Evolutionary conservation across 1,140 invertebrate species (phyloP).

Genomic region (Drosophila takahashii): DNA sequence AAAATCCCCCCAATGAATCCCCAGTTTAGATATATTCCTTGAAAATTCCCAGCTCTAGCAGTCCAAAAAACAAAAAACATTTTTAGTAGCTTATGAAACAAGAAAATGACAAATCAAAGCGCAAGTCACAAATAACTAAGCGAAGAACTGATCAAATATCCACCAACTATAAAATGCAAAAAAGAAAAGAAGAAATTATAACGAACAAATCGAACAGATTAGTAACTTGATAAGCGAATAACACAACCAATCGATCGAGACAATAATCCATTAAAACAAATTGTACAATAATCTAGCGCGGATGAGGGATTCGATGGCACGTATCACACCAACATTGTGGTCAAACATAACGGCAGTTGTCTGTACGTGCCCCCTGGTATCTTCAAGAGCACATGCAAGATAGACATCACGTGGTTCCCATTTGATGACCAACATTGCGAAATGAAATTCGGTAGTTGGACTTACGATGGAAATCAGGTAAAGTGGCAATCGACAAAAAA

Average conservation of each 20-base stretch:
- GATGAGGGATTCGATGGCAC: constrained; percentile 99
- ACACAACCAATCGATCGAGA: constrained; percentile 48
- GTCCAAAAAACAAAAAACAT: constrained; percentile 43
- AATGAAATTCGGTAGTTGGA: constrained; percentile 98
- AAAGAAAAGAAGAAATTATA: constrained; percentile 24
- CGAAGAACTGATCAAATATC: constrained; percentile 28
- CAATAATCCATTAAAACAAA: constrained; percentile 77
- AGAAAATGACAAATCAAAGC: constrained; percentile 57
- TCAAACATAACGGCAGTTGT: constrained; percentile 97
- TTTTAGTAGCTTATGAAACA: constrained; percentile 43
- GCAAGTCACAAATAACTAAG: constrained; percentile 63
- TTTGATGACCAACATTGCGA: constrained; percentile 99
- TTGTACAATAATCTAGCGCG: constrained; percentile 90
- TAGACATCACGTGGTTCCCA: constrained; percentile 99
- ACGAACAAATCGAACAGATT: constrained; percentile 12
- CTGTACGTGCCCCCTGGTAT: constrained; percentile 98
- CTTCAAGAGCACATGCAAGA: constrained; percentile 99
- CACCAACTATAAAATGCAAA: constrained; percentile 20
- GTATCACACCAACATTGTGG: constrained; percentile 98
- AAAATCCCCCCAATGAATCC: constrained; percentile 12
- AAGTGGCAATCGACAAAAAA: constrained; percentile 70
- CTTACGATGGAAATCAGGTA: constrained; percentile 97
- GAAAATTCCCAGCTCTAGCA: constrained; percentile 23
- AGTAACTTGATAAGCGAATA: constrained; percentile 17
- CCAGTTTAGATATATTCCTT: constrained; percentile 36